A percentile compares a stretch with the other conserved stretches of the same genome.
Conservation (phyloP, 2,888 invertebrate genomes). For the Muscina levida region DNA sequence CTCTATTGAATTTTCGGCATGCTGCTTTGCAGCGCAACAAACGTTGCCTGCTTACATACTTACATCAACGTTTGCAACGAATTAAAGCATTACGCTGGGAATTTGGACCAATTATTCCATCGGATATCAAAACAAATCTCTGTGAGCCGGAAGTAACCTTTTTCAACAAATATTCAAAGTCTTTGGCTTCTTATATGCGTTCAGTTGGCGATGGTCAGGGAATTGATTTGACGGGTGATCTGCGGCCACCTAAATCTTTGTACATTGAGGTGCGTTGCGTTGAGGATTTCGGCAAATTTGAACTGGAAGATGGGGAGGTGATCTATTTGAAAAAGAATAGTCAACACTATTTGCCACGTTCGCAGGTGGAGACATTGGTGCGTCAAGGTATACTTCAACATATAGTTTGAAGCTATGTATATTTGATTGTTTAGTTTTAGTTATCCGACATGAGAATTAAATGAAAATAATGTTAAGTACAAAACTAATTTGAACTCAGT, state of each 20-base stretch:
- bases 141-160: constrained; percentile 92
- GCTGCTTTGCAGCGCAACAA: constrained; percentile 93
- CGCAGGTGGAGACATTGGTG: constrained; percentile 94
- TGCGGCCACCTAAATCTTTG: constrained; percentile 94
- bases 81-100: constrained; percentile 96
- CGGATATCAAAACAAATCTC: constrained; percentile 89
- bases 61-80: constrained; percentile 89
- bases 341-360: constrained; percentile 92
- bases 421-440: background rate
- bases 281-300: constrained; percentile 95
- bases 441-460: too few species aligned
- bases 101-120: constrained; percentile 94
- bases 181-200: constrained; percentile 93
- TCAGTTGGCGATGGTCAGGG: constrained; percentile 91
- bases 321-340: constrained; percentile 94
- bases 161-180: constrained; percentile 93
- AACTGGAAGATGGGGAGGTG: constrained; percentile 95
- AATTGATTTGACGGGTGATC: constrained; percentile 91
- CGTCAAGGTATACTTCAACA: constrained; percentile 94
- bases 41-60: constrained; percentile 91
- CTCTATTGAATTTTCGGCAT: constrained; percentile 91
- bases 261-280: constrained; percentile 95
- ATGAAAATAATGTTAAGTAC: too few species aligned
- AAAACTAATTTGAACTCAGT: too few species aligned
- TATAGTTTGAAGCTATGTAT: constrained; percentile 78